Base-by-base conservation (phyloP, 2,888 invertebrate genomes). In the Clunio marinus region DNA sequence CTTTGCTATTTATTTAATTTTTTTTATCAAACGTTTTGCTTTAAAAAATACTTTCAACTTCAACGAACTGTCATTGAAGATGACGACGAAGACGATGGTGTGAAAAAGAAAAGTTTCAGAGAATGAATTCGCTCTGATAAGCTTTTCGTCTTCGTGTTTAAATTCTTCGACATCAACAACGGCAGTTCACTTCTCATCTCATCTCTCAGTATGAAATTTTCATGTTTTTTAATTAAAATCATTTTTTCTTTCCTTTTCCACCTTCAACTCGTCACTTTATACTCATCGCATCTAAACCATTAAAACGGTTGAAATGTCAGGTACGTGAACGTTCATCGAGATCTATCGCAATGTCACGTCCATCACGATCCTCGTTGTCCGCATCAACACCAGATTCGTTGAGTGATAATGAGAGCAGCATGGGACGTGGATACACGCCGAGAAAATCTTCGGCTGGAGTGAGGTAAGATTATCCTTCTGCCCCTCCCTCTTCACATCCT, bases 281-380 rank as follows among this genome's bases (percentile, higher is more conserved):
- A 46, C 7, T 13, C 27, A 27, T 57, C 28, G 2, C 57, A 57
- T 57, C 27, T 57, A 25, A 57, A 25, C n/a, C 15, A 69, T 70
- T 70, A 58, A 70, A n/a, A n/a, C n/a, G n/a, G n/a, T n/a, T 69
- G 66, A 69, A 35, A 60, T 70, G 63, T 70, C 70, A 96, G 95
- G 93, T 96, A 70, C 87, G 95, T 74, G 96, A 96, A 81, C 88
- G 95, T 74, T 95, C 95, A 51, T 89, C 86, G 70, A 86, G 94
- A 74, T 95, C 95, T 69, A 89, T 93, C 72, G 95, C 96, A 58
- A 95, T 96, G 95, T 85, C 88, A 57, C 81, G 88, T 72, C 85
- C 87, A 32, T 87, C 89, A 45, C 84, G 89, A 71, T 88, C 90
- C 1, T 90, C 91, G 17, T 81, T 91, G 70, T 91, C 91, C 71